Conservation (phyloP, 1,140 invertebrate species). For the Apis cerana region DNA sequence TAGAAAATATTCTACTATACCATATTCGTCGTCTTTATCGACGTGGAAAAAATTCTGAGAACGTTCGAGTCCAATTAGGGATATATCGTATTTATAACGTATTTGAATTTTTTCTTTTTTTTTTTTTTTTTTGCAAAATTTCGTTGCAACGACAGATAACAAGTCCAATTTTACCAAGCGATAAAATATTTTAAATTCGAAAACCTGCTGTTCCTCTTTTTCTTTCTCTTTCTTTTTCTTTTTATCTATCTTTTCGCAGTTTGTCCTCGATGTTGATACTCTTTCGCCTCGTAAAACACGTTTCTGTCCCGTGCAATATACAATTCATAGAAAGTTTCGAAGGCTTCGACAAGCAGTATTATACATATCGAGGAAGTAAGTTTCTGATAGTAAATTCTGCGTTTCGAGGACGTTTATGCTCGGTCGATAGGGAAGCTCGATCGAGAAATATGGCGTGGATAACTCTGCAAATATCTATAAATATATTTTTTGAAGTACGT, state of each 20-base stretch:
- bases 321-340: constrained; percentile 35
- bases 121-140: too few species aligned
- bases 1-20: too few species aligned
- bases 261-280: neutral
- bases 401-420: constrained; percentile 16
- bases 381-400: constrained; percentile 33
- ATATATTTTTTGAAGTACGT: neutral
- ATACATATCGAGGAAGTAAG: constrained; percentile 22
- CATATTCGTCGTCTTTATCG: too few species aligned
- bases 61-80: too few species aligned
- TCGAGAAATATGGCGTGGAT: constrained; percentile 15
- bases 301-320: neutral
- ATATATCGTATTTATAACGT: too few species aligned
- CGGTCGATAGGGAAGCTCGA: neutral
- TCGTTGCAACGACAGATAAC: too few species aligned
- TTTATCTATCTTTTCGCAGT: neutral
- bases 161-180: too few species aligned
- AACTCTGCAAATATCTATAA: constrained; percentile 20
- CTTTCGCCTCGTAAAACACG: constrained; percentile 13
- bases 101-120: too few species aligned
- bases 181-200: neutral
- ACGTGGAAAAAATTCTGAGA: too few species aligned
- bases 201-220: neutral
- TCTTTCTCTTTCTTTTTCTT: too few species aligned
- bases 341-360: constrained; percentile 8